Evolutionary conservation across 2,797 vertebrate species (phyloP), one percentile per base, ranked within the genome.

Genomic region (Gallinago solitaria): DNA sequence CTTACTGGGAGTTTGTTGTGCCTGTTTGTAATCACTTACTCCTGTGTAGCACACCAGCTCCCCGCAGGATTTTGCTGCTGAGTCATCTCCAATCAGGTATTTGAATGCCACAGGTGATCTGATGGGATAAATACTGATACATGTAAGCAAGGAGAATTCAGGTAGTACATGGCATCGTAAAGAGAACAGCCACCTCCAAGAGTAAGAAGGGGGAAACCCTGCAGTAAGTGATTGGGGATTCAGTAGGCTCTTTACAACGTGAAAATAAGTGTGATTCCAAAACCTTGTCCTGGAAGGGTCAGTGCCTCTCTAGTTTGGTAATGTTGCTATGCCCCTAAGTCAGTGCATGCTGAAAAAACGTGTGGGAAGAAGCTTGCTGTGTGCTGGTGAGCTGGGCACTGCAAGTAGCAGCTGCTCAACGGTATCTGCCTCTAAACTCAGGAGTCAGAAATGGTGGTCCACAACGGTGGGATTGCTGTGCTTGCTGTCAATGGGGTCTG

Each of bases 131-230:
- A 92, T 81, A 79, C 65, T 69, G 85, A 85, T 41, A 73, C 83
- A 93, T 2, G 3, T 19, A 88, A 93, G 61, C 61, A 56, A 86
- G 74, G 87, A 74, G 74, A 93, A 94, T 96, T 95, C 2, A 1
- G 48, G 78, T 70, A 68, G 37, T 41, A 24, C 17, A 20, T 5
- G 9, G 56, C 88, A 70, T 67, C 94, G 63, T 81, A 75, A 92
- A 92, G 90, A 92, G 70, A 90, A 69, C 47, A 79, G 60, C 35
- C 24, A 70, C 5, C 32, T 90, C 60, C 23, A 33, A 6, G 18
- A 74, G 23, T 47, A 48, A 95, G 81, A 70, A 87, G 74, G 80
- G 76, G 77, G 67, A 94, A 96, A 91, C 39, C 77, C 93, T 93
- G 70, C 59, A 53, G 73, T 51, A 90, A 90, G 43, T 28, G 47